These are phyloP conservation scores for Hippoglossus hippoglossus DNA, from an alignment of 2,797 vertebrate genomes.

Conservation along the genomic window DNA sequence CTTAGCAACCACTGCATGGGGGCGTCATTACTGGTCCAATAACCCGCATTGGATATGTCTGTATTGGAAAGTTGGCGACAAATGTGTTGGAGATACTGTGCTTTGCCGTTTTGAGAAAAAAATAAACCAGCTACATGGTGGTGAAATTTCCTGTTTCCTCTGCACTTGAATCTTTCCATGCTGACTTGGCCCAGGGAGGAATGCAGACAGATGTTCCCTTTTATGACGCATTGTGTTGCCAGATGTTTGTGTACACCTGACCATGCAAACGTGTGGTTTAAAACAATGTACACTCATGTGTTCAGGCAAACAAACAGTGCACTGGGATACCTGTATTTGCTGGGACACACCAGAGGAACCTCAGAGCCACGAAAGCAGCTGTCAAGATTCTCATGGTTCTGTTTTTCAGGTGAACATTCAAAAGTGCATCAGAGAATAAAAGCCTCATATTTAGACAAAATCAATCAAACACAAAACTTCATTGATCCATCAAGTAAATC, in stretches of 20 bases:
- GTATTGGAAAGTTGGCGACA: constrained; percentile 16
- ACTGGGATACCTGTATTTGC: not conserved
- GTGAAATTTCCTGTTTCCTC: too few species aligned
- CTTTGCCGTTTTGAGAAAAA: not conserved
- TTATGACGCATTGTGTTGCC: not conserved
- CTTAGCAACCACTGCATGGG: not conserved
- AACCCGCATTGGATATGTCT: constrained; percentile 6
- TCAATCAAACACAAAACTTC: constrained; percentile 5
- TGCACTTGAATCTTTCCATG: not conserved
- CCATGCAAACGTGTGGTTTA: not conserved
- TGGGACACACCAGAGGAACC: not conserved
- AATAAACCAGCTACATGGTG: too few species aligned
- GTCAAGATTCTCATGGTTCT: not conserved
- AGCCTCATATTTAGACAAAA: not conserved
- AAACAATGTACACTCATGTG: too few species aligned
- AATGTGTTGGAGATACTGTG: not conserved
- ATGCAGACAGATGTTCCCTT: not conserved
- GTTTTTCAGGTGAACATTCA: not conserved
- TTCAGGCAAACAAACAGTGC: not conserved
- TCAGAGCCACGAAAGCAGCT: not conserved
- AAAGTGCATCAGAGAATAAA: not conserved
- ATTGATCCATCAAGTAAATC: not conserved
- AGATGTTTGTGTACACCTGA: not conserved
- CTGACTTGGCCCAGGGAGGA: not conserved
- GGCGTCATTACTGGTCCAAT: constrained; percentile 1